phyloP scores from a whole-genome alignment of 2,113 vertebrate species.

The Daphoenositta chrysoptera region DNA sequence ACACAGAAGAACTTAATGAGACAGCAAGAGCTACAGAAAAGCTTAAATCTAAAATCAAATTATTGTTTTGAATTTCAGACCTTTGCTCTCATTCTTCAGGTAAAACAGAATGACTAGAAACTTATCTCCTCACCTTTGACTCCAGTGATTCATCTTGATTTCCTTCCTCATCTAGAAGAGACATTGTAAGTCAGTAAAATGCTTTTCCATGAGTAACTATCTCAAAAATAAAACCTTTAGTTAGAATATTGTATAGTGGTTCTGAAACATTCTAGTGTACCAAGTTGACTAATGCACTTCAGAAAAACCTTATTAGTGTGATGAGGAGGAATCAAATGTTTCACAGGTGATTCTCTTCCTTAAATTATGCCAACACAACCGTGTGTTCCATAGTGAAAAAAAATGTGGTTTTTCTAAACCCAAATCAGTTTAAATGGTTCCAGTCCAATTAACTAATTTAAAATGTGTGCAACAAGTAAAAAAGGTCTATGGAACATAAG shows the following conservation, averaged over 20 bases:
- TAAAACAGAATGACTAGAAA: neutral
- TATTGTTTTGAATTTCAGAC: neutral
- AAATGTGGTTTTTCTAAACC: neutral
- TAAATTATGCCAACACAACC: neutral
- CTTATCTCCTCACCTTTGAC: slow-evolving; percentile 68
- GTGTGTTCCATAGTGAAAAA: neutral
- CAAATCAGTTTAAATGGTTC: neutral
- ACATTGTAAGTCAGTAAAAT: slow-evolving; percentile 16
- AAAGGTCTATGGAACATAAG: neutral
- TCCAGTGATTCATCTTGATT: slow-evolving; percentile 75
- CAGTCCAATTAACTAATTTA: neutral
- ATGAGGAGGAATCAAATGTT: neutral
- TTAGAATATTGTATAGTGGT: neutral
- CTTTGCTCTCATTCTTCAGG: neutral
- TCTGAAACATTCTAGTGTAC: neutral
- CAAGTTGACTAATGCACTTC: neutral
- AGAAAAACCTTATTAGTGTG: neutral
- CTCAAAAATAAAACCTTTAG: neutral
- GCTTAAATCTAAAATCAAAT: neutral
- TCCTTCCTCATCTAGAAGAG: slow-evolving; percentile 72
- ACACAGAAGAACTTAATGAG: neutral
- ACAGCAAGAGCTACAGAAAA: neutral
- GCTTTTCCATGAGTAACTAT: neutral
- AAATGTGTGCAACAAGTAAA: neutral
- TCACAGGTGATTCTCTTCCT: neutral